Conservation (phyloP, 1,140 invertebrate species). For the Aporrectodea caliginosa region DNA sequence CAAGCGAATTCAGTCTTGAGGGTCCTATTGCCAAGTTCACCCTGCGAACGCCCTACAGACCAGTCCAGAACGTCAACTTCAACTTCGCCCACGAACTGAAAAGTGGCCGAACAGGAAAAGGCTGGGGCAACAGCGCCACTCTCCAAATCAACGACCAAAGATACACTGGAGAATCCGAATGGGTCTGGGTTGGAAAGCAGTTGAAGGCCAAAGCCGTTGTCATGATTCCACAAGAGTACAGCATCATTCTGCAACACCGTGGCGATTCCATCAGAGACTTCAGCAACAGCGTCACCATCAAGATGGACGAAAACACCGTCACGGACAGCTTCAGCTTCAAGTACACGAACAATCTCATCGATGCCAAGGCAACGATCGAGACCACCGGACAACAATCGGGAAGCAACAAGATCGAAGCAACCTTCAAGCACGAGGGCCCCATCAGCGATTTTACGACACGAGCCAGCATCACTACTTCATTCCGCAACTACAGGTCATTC, state of each 20-base stretch:
- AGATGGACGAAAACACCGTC: not conserved
- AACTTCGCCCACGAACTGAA: constrained; percentile 18
- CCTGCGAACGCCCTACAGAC: not conserved
- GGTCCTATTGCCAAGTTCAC: not conserved
- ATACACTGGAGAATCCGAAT: constrained; percentile 20
- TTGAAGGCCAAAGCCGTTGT: constrained; percentile 7
- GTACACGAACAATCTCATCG: not conserved
- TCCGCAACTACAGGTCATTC: constrained; percentile 13
- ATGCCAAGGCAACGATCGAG: not conserved
- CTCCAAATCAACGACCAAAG: constrained; percentile 16
- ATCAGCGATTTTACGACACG: constrained; percentile 14
- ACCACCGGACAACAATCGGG: not conserved
- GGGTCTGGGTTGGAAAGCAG: constrained; percentile 17
- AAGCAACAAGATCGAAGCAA: not conserved
- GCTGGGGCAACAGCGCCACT: constrained; percentile 27
- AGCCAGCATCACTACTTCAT: not conserved
- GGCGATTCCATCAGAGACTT: constrained; percentile 15
- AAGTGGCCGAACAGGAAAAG: not conserved
- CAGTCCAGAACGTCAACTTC: constrained; percentile 1
- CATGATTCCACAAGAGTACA: constrained; percentile 26
- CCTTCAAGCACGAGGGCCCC: constrained; percentile 24
- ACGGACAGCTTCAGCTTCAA: constrained; percentile 9
- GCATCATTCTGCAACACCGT: constrained; percentile 17
- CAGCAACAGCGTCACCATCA: constrained; percentile 13
- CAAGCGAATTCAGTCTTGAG: not conserved